These are phyloP conservation scores for Belgica antarctica DNA, from an alignment of 2,888 invertebrate genomes.

Conservation along the genomic window DNA sequence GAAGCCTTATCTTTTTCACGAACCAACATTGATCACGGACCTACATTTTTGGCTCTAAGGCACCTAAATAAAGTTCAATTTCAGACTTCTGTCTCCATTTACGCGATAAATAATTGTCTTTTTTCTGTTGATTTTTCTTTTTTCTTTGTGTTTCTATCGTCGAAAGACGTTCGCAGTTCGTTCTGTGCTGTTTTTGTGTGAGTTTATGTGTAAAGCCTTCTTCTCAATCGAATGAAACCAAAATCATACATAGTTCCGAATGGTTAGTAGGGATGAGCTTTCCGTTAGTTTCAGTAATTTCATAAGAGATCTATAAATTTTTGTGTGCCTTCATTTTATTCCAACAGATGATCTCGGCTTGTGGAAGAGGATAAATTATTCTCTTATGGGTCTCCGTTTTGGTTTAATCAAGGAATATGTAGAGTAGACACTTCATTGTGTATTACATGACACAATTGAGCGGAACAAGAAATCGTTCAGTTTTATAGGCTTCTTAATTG, in stretches of 20 bases:
- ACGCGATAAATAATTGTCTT: conserved; percentile 37
- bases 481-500: no score
- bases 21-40: not conserved
- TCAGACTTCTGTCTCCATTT: conserved; percentile 40
- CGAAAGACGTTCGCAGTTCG: not conserved
- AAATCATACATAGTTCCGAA: conserved; percentile 2
- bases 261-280: not conserved
- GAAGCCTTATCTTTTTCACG: not conserved
- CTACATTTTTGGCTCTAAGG: not conserved
- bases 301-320: not conserved
- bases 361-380: not conserved
- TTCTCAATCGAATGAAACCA: not conserved
- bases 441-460: not conserved
- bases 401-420: conserved; percentile 5
- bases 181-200: not conserved
- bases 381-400: not conserved
- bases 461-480: not conserved
- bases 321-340: not conserved
- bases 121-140: not conserved
- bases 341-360: conserved; percentile 7
- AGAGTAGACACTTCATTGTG: not conserved
- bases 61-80: not conserved
- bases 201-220: not conserved
- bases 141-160: not conserved
- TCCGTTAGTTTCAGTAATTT: not conserved